Conservation (phyloP, 2,797 vertebrate genomes). For the Harpagifer antarcticus region DNA sequence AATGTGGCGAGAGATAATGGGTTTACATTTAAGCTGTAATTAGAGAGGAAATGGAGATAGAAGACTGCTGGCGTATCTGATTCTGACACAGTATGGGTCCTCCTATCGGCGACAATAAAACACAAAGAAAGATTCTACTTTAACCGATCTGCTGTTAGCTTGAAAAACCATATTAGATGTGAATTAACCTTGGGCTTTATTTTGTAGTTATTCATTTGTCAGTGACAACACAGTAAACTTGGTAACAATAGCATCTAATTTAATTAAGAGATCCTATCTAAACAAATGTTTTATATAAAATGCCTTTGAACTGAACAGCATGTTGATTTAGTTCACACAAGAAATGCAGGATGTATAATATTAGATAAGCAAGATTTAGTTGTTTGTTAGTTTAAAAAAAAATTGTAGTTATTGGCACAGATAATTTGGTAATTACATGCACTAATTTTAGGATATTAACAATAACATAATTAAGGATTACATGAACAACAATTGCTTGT, state of each 20-base stretch:
- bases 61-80: constrained; percentile 60
- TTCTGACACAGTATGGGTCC: constrained; percentile 52
- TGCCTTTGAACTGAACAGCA: background rate
- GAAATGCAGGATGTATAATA: background rate
- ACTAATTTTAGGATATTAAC: no score
- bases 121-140: constrained; percentile 40
- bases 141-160: constrained; percentile 15
- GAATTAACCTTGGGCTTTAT: background rate
- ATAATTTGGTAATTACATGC: no score
- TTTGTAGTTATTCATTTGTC: no score
- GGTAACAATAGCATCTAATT: background rate
- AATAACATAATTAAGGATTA: no score
- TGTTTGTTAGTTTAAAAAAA: no score
- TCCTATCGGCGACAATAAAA: constrained; percentile 34
- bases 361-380: background rate
- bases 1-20: constrained; percentile 78
- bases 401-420: no score
- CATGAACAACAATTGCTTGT: no score
- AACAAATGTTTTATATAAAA: no score
- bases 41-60: constrained; percentile 72
- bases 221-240: no score
- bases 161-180: constrained; percentile 22
- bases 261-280: background rate
- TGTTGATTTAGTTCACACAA: background rate
- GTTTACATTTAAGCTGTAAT: constrained; percentile 80